Conservation (phyloP, 2,888 invertebrate genomes). For the Ophion ellenae region DNA sequence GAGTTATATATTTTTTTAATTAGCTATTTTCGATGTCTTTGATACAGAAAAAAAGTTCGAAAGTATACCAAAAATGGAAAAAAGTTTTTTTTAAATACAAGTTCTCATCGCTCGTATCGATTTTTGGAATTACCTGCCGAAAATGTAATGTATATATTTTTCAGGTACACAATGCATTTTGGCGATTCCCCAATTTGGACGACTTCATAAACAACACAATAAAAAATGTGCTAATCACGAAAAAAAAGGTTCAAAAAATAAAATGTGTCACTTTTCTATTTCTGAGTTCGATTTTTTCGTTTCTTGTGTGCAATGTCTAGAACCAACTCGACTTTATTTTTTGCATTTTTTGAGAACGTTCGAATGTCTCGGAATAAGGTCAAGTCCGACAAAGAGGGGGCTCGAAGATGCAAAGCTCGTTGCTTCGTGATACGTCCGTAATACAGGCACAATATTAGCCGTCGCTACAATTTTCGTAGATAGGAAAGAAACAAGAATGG, state of each 20-base stretch:
- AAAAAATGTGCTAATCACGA: too few species aligned
- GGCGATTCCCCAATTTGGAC: too few species aligned
- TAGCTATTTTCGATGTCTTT: too few species aligned
- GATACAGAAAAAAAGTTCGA: too few species aligned
- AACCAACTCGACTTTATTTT: neutral
- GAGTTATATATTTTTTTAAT: too few species aligned
- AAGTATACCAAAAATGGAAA: too few species aligned
- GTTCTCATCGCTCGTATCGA: too few species aligned
- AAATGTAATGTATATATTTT: too few species aligned
- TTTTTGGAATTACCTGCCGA: too few species aligned
- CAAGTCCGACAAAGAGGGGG: neutral
- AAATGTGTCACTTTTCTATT: neutral
- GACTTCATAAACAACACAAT: too few species aligned
- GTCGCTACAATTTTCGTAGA: constrained; percentile 14
- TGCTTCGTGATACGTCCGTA: neutral
- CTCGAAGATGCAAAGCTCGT: neutral
- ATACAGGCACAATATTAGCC: neutral
- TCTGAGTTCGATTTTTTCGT: neutral
- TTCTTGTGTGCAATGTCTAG: neutral
- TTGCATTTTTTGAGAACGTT: neutral
- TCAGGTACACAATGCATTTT: too few species aligned
- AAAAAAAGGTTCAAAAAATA: neutral
- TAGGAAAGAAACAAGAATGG: constrained; percentile 8
- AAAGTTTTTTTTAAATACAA: too few species aligned
- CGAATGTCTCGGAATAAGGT: neutral